Evolutionary conservation across 2,113 vertebrate species (phyloP), one percentile per base, ranked within the genome.

Genomic region (Vulpes ferrilata): DNA sequence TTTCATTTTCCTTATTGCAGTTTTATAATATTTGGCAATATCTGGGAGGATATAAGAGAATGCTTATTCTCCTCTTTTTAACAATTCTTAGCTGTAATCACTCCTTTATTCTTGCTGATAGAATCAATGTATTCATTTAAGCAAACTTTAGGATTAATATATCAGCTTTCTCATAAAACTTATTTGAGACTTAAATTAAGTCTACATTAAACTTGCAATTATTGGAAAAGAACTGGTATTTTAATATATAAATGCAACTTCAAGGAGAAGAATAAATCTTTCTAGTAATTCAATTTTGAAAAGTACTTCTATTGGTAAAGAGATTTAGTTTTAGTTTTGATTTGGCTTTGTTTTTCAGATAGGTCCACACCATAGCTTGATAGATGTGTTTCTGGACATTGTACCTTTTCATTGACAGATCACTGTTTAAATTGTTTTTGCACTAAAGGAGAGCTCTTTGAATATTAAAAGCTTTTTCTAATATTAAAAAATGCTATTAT

Each of bases 41-140:
- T 25, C 62, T 43, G 19, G 19, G 12, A 74, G 83, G 81, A 83
- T 10, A 27, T 59, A 81, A 87, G 17, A 92, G 17, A 51, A 82
- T 8, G 11, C 74, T 93, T 92, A 82, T 79, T 81, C 22, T 92
- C 64, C 81, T 88, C 57, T 86, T 88, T 76, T 88, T 65, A 7
- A 93, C 87, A 96, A 86, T 71, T 80, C 90, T 95, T 83, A 91
- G 13, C 60, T 80, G 3, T 96, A 78, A 81, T 79, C 22, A 80
- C 11, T 81, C 51, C 91, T 55, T 76, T 79, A 74, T 88, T 88
- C 27, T 65, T 93, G 23, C 64, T 92, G 48, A 67, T 81, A 90
- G 13, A 83, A 87, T 90, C n/a, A 81, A 67, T 27, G 30, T 65
- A 59, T 55, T 83, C 30, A 88, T 43, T 69, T 62, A 93, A 84